Conservation (phyloP, 1,140 invertebrate species). For the Euwallacea fornicatus region DNA sequence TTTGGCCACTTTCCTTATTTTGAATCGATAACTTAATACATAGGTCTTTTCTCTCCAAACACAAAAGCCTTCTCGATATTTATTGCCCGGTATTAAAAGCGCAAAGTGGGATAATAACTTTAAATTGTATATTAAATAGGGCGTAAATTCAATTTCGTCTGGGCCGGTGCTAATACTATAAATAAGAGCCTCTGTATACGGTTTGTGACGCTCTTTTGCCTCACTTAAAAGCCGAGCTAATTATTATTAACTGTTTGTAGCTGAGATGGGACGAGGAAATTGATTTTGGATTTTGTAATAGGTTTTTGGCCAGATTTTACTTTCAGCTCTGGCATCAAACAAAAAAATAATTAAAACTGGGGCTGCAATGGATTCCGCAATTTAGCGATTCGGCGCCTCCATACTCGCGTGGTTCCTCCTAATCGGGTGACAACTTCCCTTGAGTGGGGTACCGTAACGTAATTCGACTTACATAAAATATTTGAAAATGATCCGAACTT, state of each 20-base stretch:
- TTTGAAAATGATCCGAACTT: too few relatives aligned
- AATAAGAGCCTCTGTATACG: conserved; percentile 12
- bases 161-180: conserved; percentile 26
- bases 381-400: too few relatives aligned
- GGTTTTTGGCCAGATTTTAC: too few relatives aligned
- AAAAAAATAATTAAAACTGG: too few relatives aligned
- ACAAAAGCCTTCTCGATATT: conserved; percentile 16
- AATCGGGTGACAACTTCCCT: too few relatives aligned
- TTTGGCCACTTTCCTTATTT: too few relatives aligned
- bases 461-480: too few relatives aligned
- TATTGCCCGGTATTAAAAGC: conserved; percentile 26
- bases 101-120: conserved; percentile 35
- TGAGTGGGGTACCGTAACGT: too few relatives aligned
- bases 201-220: not conserved
- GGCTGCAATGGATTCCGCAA: too few relatives aligned
- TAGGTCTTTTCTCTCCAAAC: not conserved
- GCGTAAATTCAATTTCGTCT: conserved; percentile 36
- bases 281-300: too few relatives aligned
- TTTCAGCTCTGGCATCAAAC: too few relatives aligned
- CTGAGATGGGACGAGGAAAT: not conserved
- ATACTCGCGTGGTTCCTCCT: too few relatives aligned
- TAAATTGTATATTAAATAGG: conserved; percentile 33
- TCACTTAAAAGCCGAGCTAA: not conserved
- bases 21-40: conserved; percentile 7
- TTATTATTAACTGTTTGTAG: not conserved